Evolutionary conservation across 2,797 vertebrate genomes (phyloP), one percentile per base, ranked within the genome.

Genomic region (Semaprochilodus insignis): DNA sequence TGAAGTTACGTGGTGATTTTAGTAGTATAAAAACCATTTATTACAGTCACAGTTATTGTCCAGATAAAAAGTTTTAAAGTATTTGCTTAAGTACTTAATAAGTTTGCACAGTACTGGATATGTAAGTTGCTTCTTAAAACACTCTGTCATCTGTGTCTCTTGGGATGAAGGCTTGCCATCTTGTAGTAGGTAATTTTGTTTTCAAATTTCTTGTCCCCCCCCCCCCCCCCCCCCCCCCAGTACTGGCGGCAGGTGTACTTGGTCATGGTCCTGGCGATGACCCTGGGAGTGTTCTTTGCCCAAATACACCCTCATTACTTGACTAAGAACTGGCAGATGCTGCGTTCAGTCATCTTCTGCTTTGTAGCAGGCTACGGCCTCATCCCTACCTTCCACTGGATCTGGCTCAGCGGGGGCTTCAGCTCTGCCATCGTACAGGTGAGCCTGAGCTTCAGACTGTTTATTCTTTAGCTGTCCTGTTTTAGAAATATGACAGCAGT

Each of bases 201-300:
- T 59, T 66, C 48, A 14, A 16, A 40, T 40, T 63, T n/a, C 44
- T 21, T 84, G 57, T n/a, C 31, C 36, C n/a, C 55, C n/a, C 55
- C 8, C 14, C 34, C 34, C 6, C 14, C 19, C 69, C 73, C 14
- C 65, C 1, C 90, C 51, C 52, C 11, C 74, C 90, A 99, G 97
- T 99, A 98, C 88, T 99, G 97, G 98, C 95, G 97, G 21, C 97
- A 99, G 89, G 96, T 99, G 1, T 99, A 99, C 90, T 83, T 99
- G 91, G 93, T 99, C 91, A 97, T 94, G 0, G 97, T 99, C 78
- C 93, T 99, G 77, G 97, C 97, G 11, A 96, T 99, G 97, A 96
- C 98, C 90, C 89, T 99, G 92, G 95, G 96, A 1, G 96, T 99
- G 23, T 99, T 99, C 91, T 97, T 98, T 40, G 97, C 97, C 25